Conservation (phyloP, 2,113 vertebrate species). For the Menidia beryllina region DNA sequence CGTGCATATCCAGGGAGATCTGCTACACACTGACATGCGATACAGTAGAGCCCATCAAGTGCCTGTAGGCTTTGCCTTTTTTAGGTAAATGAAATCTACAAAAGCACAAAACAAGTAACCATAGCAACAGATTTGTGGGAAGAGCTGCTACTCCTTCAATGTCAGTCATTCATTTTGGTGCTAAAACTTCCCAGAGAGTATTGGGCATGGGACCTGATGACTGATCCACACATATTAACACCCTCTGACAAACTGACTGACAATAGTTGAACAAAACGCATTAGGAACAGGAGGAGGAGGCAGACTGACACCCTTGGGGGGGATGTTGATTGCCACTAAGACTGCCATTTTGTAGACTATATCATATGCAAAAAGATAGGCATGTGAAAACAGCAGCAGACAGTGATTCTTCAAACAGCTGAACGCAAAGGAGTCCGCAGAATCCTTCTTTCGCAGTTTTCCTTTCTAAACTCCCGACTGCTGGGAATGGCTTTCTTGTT, state of each 20-base stretch:
- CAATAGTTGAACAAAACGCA: slow-evolving; percentile 65
- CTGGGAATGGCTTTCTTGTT: slow-evolving; percentile 28
- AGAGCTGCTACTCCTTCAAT: slow-evolving; percentile 66
- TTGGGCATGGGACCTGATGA: slow-evolving; percentile 67
- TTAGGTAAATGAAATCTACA: slow-evolving; percentile 78
- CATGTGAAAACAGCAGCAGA: slow-evolving; percentile 43
- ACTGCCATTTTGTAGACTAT: slow-evolving; percentile 69
- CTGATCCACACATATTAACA: slow-evolving; percentile 63
- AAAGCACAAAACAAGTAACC: slow-evolving; percentile 83
- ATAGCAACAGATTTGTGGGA: slow-evolving; percentile 81
- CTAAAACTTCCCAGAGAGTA: slow-evolving; percentile 67
- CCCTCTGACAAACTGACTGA: slow-evolving; percentile 59
- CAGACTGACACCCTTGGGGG: slow-evolving; percentile 46
- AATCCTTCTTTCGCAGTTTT: slow-evolving; percentile 21
- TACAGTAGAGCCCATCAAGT: slow-evolving; percentile 57
- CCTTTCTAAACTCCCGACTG: slow-evolving; percentile 26
- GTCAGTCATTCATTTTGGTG: slow-evolving; percentile 70
- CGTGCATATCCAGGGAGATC: slow-evolving; percentile 44
- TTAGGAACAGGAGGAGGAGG: slow-evolving; percentile 52
- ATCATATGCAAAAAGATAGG: slow-evolving; percentile 49
- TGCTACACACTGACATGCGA: slow-evolving; percentile 51
- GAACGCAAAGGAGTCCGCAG: slow-evolving; percentile 29
- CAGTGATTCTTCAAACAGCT: slow-evolving; percentile 55
- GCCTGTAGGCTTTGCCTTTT: slow-evolving; percentile 67
- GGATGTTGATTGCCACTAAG: slow-evolving; percentile 62